Percentiles rank a stretch among this genome's conserved stretches.
Conservation (phyloP, 2,888 invertebrate species). For the Microctonus brassicae region DNA sequence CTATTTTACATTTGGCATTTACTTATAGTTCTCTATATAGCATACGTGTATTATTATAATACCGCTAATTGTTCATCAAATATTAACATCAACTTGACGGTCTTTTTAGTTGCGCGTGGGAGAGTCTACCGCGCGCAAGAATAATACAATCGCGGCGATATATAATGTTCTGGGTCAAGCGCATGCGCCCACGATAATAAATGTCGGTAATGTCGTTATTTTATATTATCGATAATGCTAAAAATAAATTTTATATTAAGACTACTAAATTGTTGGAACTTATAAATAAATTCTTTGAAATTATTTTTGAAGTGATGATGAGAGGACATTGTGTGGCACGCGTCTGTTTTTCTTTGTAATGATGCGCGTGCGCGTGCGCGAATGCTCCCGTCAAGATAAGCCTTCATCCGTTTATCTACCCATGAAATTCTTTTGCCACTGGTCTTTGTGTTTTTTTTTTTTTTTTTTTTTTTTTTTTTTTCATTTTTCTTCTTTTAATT, state of each 20-base stretch:
- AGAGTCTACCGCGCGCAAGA: background rate
- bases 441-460: background rate
- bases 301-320: background rate
- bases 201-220: background rate
- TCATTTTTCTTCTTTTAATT: background rate
- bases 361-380: conserved; percentile 44
- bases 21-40: conserved; percentile 42
- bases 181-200: background rate
- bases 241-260: too few relatives aligned
- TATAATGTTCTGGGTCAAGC: background rate
- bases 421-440: conserved; percentile 40
- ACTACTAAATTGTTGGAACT: too few relatives aligned
- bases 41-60: background rate
- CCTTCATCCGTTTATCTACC: conserved; percentile 33
- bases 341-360: background rate
- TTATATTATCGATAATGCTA: too few relatives aligned
- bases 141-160: background rate
- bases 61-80: conserved; percentile 54
- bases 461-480: background rate
- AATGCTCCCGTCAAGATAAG: conserved; percentile 28
- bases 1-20: conserved; percentile 41
- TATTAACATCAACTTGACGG: conserved; percentile 37
- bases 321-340: background rate
- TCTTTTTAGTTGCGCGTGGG: background rate
- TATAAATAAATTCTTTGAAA: too few relatives aligned